These are phyloP conservation scores for Oscheius myriophilus DNA, from an alignment of 2,888 invertebrate species.

Conservation along the genomic window DNA sequence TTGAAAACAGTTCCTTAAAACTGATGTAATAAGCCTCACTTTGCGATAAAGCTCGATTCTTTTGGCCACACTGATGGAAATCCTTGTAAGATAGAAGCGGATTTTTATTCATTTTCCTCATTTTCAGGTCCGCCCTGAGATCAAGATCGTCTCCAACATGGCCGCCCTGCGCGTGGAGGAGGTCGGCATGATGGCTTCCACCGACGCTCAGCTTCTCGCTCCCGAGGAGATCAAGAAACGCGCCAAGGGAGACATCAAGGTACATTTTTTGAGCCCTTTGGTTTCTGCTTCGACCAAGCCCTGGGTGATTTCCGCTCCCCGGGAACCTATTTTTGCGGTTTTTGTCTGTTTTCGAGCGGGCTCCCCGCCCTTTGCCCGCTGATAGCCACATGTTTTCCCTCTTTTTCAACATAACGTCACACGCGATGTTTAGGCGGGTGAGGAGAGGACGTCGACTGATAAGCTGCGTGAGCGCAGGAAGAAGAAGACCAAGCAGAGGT, in stretches of 20 bases:
- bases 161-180: slow-evolving; percentile 93
- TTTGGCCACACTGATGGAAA: no score
- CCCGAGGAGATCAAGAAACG: slow-evolving; percentile 66
- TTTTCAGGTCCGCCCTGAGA: slow-evolving; percentile 79
- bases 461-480: slow-evolving; percentile 86
- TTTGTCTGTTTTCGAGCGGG: neutral
- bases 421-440: slow-evolving; percentile 74
- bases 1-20: no score
- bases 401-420: slow-evolving; percentile 6
- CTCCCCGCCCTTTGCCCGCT: neutral
- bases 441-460: slow-evolving; percentile 86
- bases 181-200: slow-evolving; percentile 84
- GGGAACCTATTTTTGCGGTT: neutral
- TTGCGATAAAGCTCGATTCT: no score
- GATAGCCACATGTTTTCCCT: neutral
- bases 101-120: neutral
- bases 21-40: no score
- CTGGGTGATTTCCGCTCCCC: no score
- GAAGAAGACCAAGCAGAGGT: slow-evolving; percentile 83
- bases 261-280: no score
- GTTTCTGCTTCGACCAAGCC: no score
- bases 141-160: slow-evolving; percentile 88
- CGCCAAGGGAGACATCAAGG: slow-evolving; percentile 75
- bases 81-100: no score
- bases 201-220: slow-evolving; percentile 60